Evolutionary conservation across 1,140 invertebrate genomes (phyloP), one percentile per base, ranked within the genome.

Genomic region (Cotesia glomerata): DNA sequence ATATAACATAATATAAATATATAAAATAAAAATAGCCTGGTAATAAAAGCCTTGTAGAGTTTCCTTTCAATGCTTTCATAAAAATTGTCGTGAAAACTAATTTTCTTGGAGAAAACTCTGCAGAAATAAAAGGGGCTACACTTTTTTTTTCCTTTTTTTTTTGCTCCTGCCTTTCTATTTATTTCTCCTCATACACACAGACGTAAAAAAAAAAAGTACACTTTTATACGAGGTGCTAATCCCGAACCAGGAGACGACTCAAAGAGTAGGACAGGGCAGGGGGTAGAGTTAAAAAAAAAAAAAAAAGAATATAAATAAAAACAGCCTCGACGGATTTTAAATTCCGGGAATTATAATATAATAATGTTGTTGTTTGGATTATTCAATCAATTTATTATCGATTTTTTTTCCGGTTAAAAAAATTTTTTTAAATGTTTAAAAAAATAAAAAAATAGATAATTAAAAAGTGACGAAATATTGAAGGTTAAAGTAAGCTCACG

Each of bases 181-280:
- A 49, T 65, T 78, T 75, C 63, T 59, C 74, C 62, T 54, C 71
- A 39, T 58, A 59, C 56, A 49, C 69, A 45, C 7, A 45, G 11
- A 45, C 7, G 11, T 0, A 45, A 45, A 45, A 45, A 45, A 39
- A 45, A 45, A 45, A 45, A 45, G 7, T 79, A 75, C 76, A 85
- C 84, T 86, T 86, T 87, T 87, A 85, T 86, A 82, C 80, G 82
- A 86, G 84, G 84, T 86, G 82, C 83, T 87, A 86, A 87, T 87
- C 85, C 86, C 81, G 39, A 7, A 8, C 7, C 26, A 26, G 26
- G 26, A 26, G 26, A 26, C 26, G 26, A 26, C 26, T 26, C 7
- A 45, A 45, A 45, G 11, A 45, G 36, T 5, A 39, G 11, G 2
- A 45, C 7, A 45, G 39, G 39, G 39, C 7, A 45, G 39, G 2